Conservation (phyloP, 1,140 invertebrate genomes). For the Cotesia vestalis region DNA sequence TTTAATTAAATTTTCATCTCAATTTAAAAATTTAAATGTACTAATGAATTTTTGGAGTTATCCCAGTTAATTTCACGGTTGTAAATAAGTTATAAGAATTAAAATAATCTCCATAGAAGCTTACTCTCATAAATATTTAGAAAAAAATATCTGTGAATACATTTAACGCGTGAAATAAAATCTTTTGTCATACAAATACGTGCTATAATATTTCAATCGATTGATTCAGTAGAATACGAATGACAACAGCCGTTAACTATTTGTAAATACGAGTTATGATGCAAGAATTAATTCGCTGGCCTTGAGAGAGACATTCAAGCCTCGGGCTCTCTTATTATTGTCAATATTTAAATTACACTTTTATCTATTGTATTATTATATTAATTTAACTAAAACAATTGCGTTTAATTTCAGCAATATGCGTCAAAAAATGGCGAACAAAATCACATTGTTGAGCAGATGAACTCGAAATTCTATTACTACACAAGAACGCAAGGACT, state of each 20-base stretch:
- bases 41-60: too few species aligned
- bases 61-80: too few species aligned
- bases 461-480: conserved; percentile 85
- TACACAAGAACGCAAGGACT: conserved; percentile 88
- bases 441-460: conserved; percentile 76
- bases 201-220: background rate
- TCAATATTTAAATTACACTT: background rate
- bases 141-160: too few species aligned
- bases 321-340: conserved; percentile 2
- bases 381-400: conserved; percentile 2
- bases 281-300: conserved; percentile 23
- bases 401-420: conserved; percentile 74
- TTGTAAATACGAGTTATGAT: conserved; percentile 17
- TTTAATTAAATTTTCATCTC: too few species aligned
- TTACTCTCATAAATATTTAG: too few species aligned
- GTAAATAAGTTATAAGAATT: too few species aligned
- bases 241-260: conserved; percentile 28
- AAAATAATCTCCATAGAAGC: too few species aligned
- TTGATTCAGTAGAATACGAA: background rate
- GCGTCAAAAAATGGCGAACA: conserved; percentile 76
- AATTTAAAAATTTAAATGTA: too few species aligned
- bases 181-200: background rate
- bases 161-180: too few species aligned
- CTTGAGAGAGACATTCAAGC: conserved; percentile 23
- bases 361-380: conserved; percentile 5